Evolutionary conservation across 2,797 vertebrate species (phyloP), one percentile per base, ranked within the genome.

Genomic region (Morus bassanus): DNA sequence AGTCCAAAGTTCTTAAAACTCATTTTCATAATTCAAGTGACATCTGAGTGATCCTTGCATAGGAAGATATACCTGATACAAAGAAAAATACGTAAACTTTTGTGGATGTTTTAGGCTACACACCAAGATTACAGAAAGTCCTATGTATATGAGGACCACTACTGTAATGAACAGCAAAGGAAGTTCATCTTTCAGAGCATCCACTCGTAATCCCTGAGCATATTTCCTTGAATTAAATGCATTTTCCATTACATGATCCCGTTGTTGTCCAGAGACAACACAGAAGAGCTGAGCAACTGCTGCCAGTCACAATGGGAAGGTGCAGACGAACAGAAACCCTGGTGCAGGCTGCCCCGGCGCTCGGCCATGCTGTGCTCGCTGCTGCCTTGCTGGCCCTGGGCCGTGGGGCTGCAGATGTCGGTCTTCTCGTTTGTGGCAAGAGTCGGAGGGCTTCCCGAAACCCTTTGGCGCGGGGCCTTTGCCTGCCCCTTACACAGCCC

Each of bases 121-220:
- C 41, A 73, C 57, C n/a, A 22, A 39, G 54, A 9, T 3, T n/a
- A 18, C 2, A 37, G n/a, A 25, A 48, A 50, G 37, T 51, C 76
- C 50, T 11, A 13, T 0, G 14, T 1, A 39, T 4, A 4, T 2
- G 23, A 4, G 63, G 48, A 51, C 30, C 45, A 8, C 2, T 12
- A 13, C 53, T n/a, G n/a, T 22, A 19, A 82, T 2, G 15, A 53
- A n/a, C 13, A 18, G 83, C 43, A 67, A 53, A 48, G 22, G 10
- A 35, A 53, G 35, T 15, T 25, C 24, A 23, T 33, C 45, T 57
- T 82, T 51, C 61, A 17, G 48, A 78, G 61, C 46, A 54, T 19
- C 31, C 48, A 12, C 63, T 88, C 50, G 16, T 21, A 81, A 88
- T 24, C n/a, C 27, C 25, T 33, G 35, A 13, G 43, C n/a, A 23